These are phyloP conservation scores for Nautilus pompilius DNA, from an alignment of 1,140 invertebrate species.

Conservation along the genomic window DNA sequence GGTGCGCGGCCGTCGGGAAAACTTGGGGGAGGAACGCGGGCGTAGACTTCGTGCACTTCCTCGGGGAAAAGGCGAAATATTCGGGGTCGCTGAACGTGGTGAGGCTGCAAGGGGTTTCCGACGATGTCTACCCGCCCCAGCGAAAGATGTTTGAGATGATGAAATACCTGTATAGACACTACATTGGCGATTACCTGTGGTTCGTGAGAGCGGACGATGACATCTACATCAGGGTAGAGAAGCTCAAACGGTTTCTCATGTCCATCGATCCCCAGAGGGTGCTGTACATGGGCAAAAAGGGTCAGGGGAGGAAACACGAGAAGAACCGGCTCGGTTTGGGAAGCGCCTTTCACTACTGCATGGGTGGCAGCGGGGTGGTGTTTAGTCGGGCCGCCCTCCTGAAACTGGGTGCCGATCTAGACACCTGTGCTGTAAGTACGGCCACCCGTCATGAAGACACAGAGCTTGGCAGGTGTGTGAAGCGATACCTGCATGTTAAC, in stretches of 20 bases:
- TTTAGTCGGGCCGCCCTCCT: slow-evolving; percentile 54
- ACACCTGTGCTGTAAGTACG: slow-evolving; percentile 78
- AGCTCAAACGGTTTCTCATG: slow-evolving; percentile 75
- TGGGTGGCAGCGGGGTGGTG: slow-evolving; percentile 82
- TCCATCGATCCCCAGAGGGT: slow-evolving; percentile 82
- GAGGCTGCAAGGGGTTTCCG: slow-evolving; percentile 68
- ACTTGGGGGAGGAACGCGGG: slow-evolving; percentile 85
- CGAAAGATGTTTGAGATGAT: slow-evolving; percentile 98
- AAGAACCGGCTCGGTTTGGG: neutral
- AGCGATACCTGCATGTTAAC: slow-evolving; percentile 83
- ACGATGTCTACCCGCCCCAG: slow-evolving; percentile 93
- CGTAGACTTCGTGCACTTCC: slow-evolving; percentile 82
- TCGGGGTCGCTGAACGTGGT: slow-evolving; percentile 62
- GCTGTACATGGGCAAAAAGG: slow-evolving; percentile 69
- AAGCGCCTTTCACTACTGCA: neutral
- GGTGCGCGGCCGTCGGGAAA: slow-evolving; percentile 80
- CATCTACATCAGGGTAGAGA: slow-evolving; percentile 84
- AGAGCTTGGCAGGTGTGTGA: slow-evolving; percentile 91
- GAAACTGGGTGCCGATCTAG: slow-evolving; percentile 60
- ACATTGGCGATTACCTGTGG: slow-evolving; percentile 85
- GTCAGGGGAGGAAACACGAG: slow-evolving; percentile 70
- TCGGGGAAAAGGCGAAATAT: slow-evolving; percentile 40
- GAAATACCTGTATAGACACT: slow-evolving; percentile 93
- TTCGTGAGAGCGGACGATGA: slow-evolving; percentile 96
- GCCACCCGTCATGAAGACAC: slow-evolving; percentile 96